A percentile compares a stretch with the other conserved stretches of the same genome.
Evolutionary conservation across 2,888 invertebrate genomes (phyloP).

Genomic region (Drosophila affinis): DNA sequence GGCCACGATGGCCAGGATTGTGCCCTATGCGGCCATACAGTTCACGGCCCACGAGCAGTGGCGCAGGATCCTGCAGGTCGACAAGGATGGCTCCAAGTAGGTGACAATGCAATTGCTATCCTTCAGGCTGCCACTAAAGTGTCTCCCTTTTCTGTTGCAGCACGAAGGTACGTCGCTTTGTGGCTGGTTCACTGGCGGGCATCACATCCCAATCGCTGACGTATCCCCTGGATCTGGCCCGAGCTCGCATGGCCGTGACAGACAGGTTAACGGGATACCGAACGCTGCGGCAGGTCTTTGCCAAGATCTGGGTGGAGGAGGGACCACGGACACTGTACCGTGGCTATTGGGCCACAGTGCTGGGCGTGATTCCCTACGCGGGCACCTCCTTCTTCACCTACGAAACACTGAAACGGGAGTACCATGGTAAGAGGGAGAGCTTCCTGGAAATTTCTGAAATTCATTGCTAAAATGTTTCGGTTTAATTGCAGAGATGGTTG

Average conservation of each 20-base stretch:
- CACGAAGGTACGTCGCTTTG: conserved; percentile 85
- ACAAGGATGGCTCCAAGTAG: conserved; percentile 86
- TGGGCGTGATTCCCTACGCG: conserved; percentile 98
- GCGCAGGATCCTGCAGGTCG: conserved; percentile 91
- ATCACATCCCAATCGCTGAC: conserved; percentile 96
- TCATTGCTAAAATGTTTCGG: background rate
- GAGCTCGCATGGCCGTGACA: conserved; percentile 98
- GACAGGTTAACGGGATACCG: conserved; percentile 89
- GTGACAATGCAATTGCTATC: conserved; percentile 28
- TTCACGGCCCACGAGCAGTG: conserved; percentile 99
- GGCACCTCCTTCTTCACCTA: conserved; percentile 99
- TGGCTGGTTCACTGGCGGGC: conserved; percentile 97
- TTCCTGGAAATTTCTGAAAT: background rate
- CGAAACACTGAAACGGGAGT: conserved; percentile 94
- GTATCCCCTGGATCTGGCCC: conserved; percentile 97
- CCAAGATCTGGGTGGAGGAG: conserved; percentile 90
- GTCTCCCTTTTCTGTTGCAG: conserved; percentile 50
- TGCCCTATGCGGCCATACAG: conserved; percentile 99
- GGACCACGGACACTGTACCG: conserved; percentile 91
- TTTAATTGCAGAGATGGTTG: conserved; percentile 81
- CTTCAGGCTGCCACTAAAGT: background rate
- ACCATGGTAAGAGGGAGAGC: conserved; percentile 87
- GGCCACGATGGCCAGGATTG: conserved; percentile 98
- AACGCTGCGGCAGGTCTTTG: conserved; percentile 86
- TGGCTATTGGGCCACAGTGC: conserved; percentile 94